phyloP scores from a whole-genome alignment of 2,888 invertebrate species.

The Empis livida region DNA sequence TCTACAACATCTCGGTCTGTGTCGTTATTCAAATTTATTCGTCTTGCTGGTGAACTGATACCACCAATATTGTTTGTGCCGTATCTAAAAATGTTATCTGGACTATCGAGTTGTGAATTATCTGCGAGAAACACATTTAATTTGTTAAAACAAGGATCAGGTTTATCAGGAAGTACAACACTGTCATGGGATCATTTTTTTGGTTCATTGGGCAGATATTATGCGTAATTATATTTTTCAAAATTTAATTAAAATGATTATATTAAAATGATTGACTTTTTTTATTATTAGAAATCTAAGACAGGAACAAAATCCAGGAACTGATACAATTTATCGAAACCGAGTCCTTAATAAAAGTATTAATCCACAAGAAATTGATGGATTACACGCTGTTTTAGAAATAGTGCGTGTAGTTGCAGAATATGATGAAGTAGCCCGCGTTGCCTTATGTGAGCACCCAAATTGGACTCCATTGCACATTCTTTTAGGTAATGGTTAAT shows the following conservation, averaged over 20 bases:
- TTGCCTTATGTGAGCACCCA: slow-evolving; percentile 75
- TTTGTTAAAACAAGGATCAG: slow-evolving; percentile 50
- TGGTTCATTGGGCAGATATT: slow-evolving; percentile 58
- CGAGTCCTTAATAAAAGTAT: slow-evolving; percentile 47
- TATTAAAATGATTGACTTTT: background rate
- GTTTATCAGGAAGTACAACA: slow-evolving; percentile 41
- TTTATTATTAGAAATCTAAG: slow-evolving; percentile 45
- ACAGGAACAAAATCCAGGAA: slow-evolving; percentile 51
- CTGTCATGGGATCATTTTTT: slow-evolving; percentile 82
- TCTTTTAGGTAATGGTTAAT: slow-evolving; percentile 47
- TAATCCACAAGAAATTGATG: slow-evolving; percentile 70
- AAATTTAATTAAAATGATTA: background rate
- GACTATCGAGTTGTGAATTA: slow-evolving; percentile 61
- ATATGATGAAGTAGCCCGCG: slow-evolving; percentile 65
- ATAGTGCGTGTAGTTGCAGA: slow-evolving; percentile 67
- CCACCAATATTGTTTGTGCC: slow-evolving; percentile 74
- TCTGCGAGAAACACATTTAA: slow-evolving; percentile 70
- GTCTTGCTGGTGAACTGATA: slow-evolving; percentile 73
- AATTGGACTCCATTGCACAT: slow-evolving; percentile 75
- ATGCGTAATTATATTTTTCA: slow-evolving; percentile 38
- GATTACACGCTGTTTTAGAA: slow-evolving; percentile 66
- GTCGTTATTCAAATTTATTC: slow-evolving; percentile 80
- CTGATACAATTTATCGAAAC: slow-evolving; percentile 51
- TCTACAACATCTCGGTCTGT: slow-evolving; percentile 51
- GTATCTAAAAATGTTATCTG: slow-evolving; percentile 75